Percentiles rank a stretch among this genome's conserved stretches.
These are phyloP conservation scores for Cheilosia scutellata DNA, from an alignment of 2,888 invertebrate genomes.

Conservation along the genomic window DNA sequence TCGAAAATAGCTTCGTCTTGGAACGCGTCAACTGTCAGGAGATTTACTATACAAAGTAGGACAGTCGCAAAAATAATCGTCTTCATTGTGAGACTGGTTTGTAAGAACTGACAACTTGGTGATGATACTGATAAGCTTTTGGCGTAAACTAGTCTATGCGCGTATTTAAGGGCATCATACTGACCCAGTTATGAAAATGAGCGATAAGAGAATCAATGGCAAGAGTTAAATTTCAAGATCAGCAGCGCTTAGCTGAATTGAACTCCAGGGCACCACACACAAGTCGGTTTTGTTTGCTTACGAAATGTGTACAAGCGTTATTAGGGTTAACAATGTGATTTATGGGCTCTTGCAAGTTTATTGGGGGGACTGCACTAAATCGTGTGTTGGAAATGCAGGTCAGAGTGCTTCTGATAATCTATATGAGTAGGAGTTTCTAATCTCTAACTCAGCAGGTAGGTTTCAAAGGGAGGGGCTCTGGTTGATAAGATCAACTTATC, in stretches of 20 bases:
- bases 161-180: constrained; percentile 38
- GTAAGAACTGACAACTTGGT: constrained; percentile 25
- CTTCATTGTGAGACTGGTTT: constrained; percentile 35
- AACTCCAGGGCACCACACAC: neutral
- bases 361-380: neutral
- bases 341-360: neutral
- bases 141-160: neutral
- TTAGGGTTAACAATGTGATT: neutral
- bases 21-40: constrained; percentile 74
- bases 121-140: constrained; percentile 18
- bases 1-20: constrained; percentile 82
- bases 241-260: constrained; percentile 2
- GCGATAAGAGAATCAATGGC: constrained; percentile 55
- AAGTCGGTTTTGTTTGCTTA: neutral
- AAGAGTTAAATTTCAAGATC: constrained; percentile 55
- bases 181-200: constrained; percentile 41
- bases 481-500: too few species aligned
- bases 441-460: neutral
- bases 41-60: neutral
- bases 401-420: neutral
- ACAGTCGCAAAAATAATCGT: constrained; percentile 8
- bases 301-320: neutral
- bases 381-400: neutral
- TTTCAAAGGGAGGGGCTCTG: too few species aligned
- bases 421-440: neutral